Evolutionary conservation across 2,888 invertebrate species (phyloP).

Genomic region (Drosophila mayaguana): DNA sequence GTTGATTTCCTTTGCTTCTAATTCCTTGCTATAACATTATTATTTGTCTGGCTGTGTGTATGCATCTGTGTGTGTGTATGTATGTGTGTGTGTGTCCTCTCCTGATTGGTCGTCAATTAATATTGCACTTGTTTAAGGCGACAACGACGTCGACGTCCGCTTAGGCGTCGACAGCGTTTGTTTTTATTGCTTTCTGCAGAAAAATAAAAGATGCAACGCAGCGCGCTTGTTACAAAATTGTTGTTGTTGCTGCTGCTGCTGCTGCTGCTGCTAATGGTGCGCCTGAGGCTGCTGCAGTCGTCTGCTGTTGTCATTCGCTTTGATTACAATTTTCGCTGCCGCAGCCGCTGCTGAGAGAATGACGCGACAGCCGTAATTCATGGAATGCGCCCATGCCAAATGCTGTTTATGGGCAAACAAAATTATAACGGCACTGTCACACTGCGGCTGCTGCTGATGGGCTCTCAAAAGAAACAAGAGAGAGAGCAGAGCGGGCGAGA

Average conservation of each 20-base stretch:
- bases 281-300: background rate
- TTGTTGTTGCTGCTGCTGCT: conserved; percentile 11
- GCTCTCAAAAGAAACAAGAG: conserved; percentile 11
- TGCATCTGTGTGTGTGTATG: background rate
- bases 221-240: conserved; percentile 26
- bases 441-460: conserved; percentile 10
- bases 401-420: conserved; percentile 62
- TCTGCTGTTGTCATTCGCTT: conserved; percentile 34
- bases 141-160: conserved; percentile 10
- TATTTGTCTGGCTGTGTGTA: conserved; percentile 33
- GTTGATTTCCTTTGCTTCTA: conserved; percentile 10
- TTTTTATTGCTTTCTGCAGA: conserved; percentile 31
- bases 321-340: conserved; percentile 37
- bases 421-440: conserved; percentile 66
- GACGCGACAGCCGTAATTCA: conserved; percentile 44
- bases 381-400: conserved; percentile 55
- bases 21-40: conserved; percentile 56
- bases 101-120: conserved; percentile 49
- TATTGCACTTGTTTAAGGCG: conserved; percentile 61
- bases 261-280: background rate
- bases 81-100: conserved; percentile 17
- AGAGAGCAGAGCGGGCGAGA: conserved; percentile 18
- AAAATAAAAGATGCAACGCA: conserved; percentile 22
- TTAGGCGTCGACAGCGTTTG: conserved; percentile 19
- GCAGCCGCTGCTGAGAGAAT: conserved; percentile 12